Evolutionary conservation across 2,888 invertebrate species (phyloP).

Genomic region (Phortica magna): DNA sequence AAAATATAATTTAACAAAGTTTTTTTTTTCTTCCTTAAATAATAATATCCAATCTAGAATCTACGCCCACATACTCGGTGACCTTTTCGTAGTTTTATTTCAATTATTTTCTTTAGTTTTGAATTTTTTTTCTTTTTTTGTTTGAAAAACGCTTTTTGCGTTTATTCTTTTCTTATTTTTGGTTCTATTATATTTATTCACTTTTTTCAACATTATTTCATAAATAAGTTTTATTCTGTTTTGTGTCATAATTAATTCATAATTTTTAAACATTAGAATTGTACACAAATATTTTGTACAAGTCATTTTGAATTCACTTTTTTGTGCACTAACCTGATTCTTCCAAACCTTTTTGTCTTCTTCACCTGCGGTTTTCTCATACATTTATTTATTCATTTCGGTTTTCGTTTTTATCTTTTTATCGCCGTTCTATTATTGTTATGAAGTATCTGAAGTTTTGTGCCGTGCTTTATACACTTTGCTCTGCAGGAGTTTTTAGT

Average conservation of each 20-base stretch:
- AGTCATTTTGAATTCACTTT: not conserved
- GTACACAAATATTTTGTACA: not conserved
- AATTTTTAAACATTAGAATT: too few relatives aligned
- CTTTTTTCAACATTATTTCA: slow-evolving; percentile 1
- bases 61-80: too few relatives aligned
- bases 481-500: slow-evolving; percentile 3
- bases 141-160: not conserved
- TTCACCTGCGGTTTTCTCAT: not conserved
- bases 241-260: not conserved
- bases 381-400: not conserved
- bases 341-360: not conserved
- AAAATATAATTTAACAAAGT: not conserved
- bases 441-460: slow-evolving; percentile 16
- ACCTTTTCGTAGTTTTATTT: not conserved
- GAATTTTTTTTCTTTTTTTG: not conserved
- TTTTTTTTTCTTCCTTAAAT: not conserved
- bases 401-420: not conserved
- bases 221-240: not conserved
- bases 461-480: slow-evolving; percentile 17
- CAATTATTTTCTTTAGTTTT: not conserved
- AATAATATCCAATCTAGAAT: not conserved
- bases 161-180: not conserved
- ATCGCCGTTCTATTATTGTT: not conserved
- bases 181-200: not conserved
- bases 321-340: slow-evolving; percentile 22